A percentile compares a stretch with the other conserved stretches of the same genome.
Conservation (phyloP, 2,113 vertebrate genomes). For the Spermophilus dauricus region DNA sequence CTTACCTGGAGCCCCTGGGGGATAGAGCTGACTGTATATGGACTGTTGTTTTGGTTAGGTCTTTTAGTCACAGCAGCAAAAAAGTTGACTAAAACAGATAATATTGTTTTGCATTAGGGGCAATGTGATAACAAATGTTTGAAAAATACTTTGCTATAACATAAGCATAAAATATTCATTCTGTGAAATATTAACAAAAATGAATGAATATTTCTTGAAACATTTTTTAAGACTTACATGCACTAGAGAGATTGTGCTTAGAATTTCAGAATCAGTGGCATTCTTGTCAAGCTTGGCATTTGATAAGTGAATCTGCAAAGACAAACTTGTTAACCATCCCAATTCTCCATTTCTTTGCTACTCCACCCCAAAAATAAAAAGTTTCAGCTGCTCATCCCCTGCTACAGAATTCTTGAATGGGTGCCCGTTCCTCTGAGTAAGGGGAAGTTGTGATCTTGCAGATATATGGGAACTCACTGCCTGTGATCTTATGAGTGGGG, state of each 20-base stretch:
- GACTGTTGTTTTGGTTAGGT: too few species aligned
- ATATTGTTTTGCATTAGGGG: not conserved
- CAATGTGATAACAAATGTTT: not conserved
- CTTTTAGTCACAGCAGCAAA: too few species aligned
- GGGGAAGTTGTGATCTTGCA: not conserved
- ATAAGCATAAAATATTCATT: not conserved
- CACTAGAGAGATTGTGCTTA: not conserved
- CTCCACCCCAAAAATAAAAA: not conserved
- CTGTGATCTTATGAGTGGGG: too few species aligned
- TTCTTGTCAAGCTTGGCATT: not conserved
- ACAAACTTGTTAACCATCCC: not conserved
- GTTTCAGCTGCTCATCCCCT: not conserved
- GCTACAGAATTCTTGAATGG: not conserved
- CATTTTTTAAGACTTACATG: not conserved
- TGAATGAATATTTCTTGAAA: not conserved
- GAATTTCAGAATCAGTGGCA: not conserved
- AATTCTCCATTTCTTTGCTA: not conserved
- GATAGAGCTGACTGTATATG: too few species aligned
- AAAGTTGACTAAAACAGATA: not conserved
- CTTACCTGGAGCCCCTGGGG: too few species aligned
- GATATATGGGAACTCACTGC: not conserved
- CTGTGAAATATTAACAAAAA: not conserved
- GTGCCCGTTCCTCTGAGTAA: accelerated
- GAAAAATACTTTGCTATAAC: not conserved
- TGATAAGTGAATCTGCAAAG: not conserved